These are phyloP conservation scores for Phoxinus dragarum DNA, from an alignment of 2,797 vertebrate species.

Conservation along the genomic window DNA sequence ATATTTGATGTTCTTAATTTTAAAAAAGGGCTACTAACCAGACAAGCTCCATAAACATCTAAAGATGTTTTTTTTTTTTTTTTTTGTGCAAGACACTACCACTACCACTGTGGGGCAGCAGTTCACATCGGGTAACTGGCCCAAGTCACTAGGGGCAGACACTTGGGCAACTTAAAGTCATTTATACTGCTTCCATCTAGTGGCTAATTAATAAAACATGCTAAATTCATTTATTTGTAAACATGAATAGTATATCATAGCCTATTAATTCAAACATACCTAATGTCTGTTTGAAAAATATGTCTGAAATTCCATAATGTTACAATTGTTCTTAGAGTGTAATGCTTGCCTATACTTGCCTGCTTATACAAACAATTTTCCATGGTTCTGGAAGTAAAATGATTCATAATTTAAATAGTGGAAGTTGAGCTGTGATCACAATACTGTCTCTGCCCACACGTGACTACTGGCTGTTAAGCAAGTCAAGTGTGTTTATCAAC, in stretches of 20 bases:
- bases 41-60: background rate
- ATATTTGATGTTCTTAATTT: background rate
- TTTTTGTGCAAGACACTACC: background rate
- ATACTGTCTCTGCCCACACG: background rate
- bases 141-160: too few species aligned
- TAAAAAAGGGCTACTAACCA: background rate
- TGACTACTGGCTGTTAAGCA: background rate
- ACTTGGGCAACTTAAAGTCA: background rate
- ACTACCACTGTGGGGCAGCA: slow-evolving; percentile 33
- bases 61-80: background rate
- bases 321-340: background rate
- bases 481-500: background rate
- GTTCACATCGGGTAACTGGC: background rate
- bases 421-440: background rate
- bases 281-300: background rate
- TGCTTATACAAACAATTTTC: background rate
- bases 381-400: background rate
- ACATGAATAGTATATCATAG: background rate
- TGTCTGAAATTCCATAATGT: background rate
- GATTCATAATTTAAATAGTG: background rate
- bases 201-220: slow-evolving; percentile 7
- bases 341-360: background rate
- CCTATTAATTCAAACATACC: background rate
- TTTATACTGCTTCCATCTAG: slow-evolving; percentile 41
- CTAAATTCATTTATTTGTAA: background rate